These are phyloP conservation scores for Morpho helenor DNA, from an alignment of 2,888 invertebrate genomes.

Conservation along the genomic window DNA sequence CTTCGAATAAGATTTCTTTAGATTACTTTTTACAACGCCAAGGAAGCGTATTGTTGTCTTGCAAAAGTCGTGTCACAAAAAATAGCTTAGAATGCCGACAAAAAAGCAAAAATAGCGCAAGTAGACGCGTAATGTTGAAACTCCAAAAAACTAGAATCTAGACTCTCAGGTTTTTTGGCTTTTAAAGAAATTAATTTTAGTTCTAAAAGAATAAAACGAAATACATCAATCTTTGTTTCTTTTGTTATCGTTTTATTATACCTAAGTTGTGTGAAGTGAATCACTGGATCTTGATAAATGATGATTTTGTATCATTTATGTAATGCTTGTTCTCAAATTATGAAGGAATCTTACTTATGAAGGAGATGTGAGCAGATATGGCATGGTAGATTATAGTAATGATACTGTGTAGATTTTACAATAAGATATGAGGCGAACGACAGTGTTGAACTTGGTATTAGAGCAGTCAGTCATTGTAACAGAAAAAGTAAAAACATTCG, in stretches of 20 bases:
- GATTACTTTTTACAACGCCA: constrained; percentile 9
- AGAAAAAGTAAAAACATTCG: not conserved
- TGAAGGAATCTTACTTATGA: constrained; percentile 12
- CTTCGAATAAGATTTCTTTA: constrained; percentile 12
- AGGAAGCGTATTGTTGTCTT: constrained; percentile 13
- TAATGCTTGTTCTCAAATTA: constrained; percentile 23
- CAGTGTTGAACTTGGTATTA: constrained; percentile 8
- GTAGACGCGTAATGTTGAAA: constrained; percentile 7
- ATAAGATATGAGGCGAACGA: constrained; percentile 1
- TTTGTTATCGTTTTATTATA: constrained; percentile 15
- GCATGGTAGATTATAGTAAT: not conserved
- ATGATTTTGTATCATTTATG: constrained; percentile 14
- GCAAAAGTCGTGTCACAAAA: constrained; percentile 6
- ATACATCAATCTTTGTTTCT: constrained; percentile 1
- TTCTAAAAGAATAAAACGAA: constrained; percentile 1
- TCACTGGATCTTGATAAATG: constrained; percentile 20
- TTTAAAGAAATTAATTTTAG: constrained; percentile 7
- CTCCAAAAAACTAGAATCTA: constrained; percentile 3
- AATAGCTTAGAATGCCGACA: constrained; percentile 3
- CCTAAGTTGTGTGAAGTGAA: constrained; percentile 17
- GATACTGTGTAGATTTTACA: constrained; percentile 4
- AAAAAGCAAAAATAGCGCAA: constrained; percentile 10
- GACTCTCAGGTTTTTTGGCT: constrained; percentile 4
- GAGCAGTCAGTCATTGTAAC: constrained; percentile 1
- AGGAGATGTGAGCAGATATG: constrained; percentile 15